Base-by-base conservation (phyloP, 2,888 invertebrate genomes). In the Hirtodrosophila trivittata region DNA sequence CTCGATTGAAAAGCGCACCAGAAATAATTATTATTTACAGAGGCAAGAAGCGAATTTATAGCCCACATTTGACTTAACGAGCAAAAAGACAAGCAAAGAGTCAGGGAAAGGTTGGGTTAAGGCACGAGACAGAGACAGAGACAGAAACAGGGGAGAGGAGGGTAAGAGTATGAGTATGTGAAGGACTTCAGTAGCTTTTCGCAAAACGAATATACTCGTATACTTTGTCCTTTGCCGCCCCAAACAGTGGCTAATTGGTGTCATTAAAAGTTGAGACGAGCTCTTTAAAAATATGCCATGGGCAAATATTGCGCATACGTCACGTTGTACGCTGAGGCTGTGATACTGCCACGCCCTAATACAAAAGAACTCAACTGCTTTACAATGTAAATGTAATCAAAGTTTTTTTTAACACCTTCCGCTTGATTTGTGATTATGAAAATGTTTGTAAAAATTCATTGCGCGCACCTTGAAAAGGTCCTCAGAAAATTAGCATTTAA, bases 311-410 rank as follows among this genome's bases (percentile, higher is more conserved):
- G 42, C 41, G 66, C 37, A 82, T 75, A 75, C 78, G 71, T 52
- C 66, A 45, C 39, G 75, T 54, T 37, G 39, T 13, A 9, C 37
- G 18, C 10, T 21, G 4, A 6, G 12, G 8, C 2, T 25, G n/a
- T 6, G 4, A 7, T 21, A n/a, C n/a, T 21, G n/a, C 8, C 1
- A 10, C 21, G 13, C 33, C 33, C 43, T 7, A 13, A 25, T 6
- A 9, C 7, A 1, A 10, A 35, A 35, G 12, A 12, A 16, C 54
- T 16, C 26, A 12, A 18, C 76, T 78, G 50, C 58, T 84, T 83
- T 83, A 81, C 75, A 82, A 78, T 84, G 71, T 77, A 75, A 84
- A 84, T 84, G 83, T 84, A 85, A 84, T 84, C 77, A 80, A 83
- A 83, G 76, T 80, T 83, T 45, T 18, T 67, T 58, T 59, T 56